Evolutionary conservation across 2,797 vertebrate species (phyloP), one percentile per base, ranked within the genome.

Genomic region (Catamblyrhynchus diadema): DNA sequence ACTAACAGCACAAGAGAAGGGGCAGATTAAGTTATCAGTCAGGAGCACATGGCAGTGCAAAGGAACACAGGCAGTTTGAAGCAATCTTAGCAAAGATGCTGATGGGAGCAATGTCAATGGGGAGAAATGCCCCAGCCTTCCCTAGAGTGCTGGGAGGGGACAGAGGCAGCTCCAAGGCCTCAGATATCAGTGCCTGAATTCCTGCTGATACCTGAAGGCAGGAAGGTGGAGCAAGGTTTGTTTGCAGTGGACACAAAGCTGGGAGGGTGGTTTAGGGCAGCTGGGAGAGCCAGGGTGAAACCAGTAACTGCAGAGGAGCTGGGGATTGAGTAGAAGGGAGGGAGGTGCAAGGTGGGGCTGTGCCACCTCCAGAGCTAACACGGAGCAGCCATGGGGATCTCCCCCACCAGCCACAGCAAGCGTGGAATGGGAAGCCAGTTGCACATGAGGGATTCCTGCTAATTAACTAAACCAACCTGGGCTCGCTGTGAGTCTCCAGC

Each of bases 231-330:
- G 77, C 0, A 0, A 8, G 56, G 3, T 51, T 94, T 94, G 85
- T 94, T 91, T 95, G 79, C 75, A 70, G 5, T 86, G 57, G 71
- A 87, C 82, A 89, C 91, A 91, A 71, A 81, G 91, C 75, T 78
- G 65, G 79, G 50, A 88, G 91, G 32, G 35, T 82, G 48, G 25
- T 73, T 82, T n/a, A 12, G 57, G 61, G 48, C 50, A 80, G 39
- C 56, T 64, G 19, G 48, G 44, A 93, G 64, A 86, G 61, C 4
- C 71, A 35, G 64, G 77, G 27, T 80, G 81, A 77, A 62, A 66
- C 51, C 54, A 24, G 66, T 59, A 22, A 30, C 65, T 27, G 54
- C 2, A 3, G 22, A 18, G n/a, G 22, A 44, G 61, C 61, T 50
- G 59, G 42, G 47, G 21, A 12, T 16, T 57, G 59, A 28, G 57